These are phyloP conservation scores for Eustalomyia histrio DNA, from an alignment of 2,888 invertebrate species.

Conservation along the genomic window DNA sequence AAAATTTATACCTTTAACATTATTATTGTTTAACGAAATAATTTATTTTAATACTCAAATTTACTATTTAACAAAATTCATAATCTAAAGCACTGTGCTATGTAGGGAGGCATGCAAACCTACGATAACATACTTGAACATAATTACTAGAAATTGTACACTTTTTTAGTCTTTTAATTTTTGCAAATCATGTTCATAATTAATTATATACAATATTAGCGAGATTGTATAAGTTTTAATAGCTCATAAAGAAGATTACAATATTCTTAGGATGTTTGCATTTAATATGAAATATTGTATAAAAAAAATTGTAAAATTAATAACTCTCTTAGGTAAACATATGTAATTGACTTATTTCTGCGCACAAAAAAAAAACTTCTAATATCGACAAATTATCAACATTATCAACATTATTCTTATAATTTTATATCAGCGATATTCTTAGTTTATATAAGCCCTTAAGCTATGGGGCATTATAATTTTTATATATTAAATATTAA, in stretches of 20 bases:
- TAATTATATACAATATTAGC: slow-evolving; percentile 26
- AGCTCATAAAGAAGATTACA: slow-evolving; percentile 27
- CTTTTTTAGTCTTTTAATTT: neutral
- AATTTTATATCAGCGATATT: slow-evolving; percentile 2
- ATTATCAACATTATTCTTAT: neutral
- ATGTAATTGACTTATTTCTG: slow-evolving; percentile 29
- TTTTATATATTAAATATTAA: slow-evolving; percentile 1
- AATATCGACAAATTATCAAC: slow-evolving; percentile 48
- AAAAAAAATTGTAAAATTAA: slow-evolving; percentile 21
- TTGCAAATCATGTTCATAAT: slow-evolving; percentile 38
- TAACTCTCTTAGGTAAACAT: slow-evolving; percentile 32
- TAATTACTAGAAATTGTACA: slow-evolving; percentile 9
- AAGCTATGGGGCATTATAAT: slow-evolving; percentile 37
- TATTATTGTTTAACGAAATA: too few species aligned
- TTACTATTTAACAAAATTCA: neutral
- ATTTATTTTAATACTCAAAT: too few species aligned
- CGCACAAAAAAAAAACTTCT: neutral
- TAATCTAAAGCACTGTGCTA: neutral
- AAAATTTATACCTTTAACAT: too few species aligned
- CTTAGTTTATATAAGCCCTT: slow-evolving; percentile 30
- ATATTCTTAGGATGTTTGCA: neutral
- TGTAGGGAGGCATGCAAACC: neutral
- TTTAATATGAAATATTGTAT: neutral
- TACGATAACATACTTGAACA: neutral
- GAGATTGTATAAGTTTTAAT: slow-evolving; percentile 3